phyloP scores from a whole-genome alignment of 2,113 vertebrate species.

The Myotis lucifugus region DNA sequence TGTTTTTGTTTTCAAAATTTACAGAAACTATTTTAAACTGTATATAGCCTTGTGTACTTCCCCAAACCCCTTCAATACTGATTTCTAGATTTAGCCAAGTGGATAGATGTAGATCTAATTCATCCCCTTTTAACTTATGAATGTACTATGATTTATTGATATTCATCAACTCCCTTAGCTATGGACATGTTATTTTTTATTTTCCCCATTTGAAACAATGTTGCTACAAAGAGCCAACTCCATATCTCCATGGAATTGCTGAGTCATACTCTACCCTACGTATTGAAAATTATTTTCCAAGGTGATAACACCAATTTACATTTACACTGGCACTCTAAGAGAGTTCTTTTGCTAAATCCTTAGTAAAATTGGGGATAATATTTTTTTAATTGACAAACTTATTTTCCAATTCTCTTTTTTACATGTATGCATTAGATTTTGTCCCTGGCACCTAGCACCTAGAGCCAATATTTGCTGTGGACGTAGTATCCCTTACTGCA shows the following conservation, averaged over 20 bases:
- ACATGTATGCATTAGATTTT: not conserved
- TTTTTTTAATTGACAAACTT: not conserved
- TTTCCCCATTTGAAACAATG: not conserved
- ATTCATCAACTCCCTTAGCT: not conserved
- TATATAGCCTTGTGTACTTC: not conserved
- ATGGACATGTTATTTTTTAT: not conserved
- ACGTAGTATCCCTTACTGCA: not conserved
- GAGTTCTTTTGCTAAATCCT: not conserved
- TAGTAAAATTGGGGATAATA: not conserved
- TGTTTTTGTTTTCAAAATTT: not conserved
- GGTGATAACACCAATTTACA: not conserved
- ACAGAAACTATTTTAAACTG: not conserved
- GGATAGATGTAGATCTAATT: not conserved
- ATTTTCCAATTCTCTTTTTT: not conserved
- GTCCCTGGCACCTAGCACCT: not conserved
- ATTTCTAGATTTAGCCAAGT: not conserved
- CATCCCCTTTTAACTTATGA: slow-evolving; percentile 27
- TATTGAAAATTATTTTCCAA: not conserved
- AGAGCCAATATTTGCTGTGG: not conserved
- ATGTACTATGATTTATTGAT: not conserved
- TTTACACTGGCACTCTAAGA: not conserved
- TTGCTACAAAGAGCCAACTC: not conserved
- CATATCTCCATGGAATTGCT: not conserved
- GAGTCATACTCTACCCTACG: not conserved
- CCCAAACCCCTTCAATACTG: not conserved